These are phyloP conservation scores for Eristalinus aeneus DNA, from an alignment of 2,888 invertebrate species.

Conservation along the genomic window DNA sequence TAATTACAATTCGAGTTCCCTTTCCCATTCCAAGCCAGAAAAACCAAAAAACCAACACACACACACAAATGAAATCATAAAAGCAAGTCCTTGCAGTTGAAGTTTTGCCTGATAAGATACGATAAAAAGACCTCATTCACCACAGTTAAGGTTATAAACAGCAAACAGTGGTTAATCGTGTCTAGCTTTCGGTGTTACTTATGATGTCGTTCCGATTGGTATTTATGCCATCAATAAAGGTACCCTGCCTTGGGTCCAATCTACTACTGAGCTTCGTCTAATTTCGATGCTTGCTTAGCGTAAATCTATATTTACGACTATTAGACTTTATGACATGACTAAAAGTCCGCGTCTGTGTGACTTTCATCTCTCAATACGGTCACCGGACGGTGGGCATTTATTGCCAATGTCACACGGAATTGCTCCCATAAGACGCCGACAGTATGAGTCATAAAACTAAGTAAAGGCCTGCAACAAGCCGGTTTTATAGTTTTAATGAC, in stretches of 20 bases:
- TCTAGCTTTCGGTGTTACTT: constrained; percentile 17
- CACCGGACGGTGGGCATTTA: constrained; percentile 54
- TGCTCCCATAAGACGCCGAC: constrained; percentile 58
- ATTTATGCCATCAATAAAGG: constrained; percentile 70
- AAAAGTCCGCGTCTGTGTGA: constrained; percentile 4
- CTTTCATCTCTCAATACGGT: constrained; percentile 53
- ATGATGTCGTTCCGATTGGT: constrained; percentile 64
- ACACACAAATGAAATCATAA: neutral
- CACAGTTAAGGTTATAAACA: constrained; percentile 8
- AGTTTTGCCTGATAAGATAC: constrained; percentile 7
- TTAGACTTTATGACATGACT: constrained; percentile 77
- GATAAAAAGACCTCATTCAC: constrained; percentile 4
- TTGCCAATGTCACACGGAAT: constrained; percentile 49
- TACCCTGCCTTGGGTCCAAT: constrained; percentile 27
- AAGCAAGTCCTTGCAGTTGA: neutral
- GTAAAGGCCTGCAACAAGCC: constrained; percentile 57
- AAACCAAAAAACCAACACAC: neutral
- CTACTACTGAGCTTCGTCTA: constrained; percentile 14
- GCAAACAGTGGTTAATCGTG: neutral
- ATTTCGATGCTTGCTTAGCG: constrained; percentile 63
- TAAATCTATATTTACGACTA: constrained; percentile 79
- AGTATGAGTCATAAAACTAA: constrained; percentile 67
- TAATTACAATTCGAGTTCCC: constrained; percentile 23
- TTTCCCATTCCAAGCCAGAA: too few relatives aligned
- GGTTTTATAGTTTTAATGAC: constrained; percentile 65